Evolutionary conservation across 2,113 vertebrate genomes (phyloP).

Genomic region (Microcebus tavaratra): DNA sequence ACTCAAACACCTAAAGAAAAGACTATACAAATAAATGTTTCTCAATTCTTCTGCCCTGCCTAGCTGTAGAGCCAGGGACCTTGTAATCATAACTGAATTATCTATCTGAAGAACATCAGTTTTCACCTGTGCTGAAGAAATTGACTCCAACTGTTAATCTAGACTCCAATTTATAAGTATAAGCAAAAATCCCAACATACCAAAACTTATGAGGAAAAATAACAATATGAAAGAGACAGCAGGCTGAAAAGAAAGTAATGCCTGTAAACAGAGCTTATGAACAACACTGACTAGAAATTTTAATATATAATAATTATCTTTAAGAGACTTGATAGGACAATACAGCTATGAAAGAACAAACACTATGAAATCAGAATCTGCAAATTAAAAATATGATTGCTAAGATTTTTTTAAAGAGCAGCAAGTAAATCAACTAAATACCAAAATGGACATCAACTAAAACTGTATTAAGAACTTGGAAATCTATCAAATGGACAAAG

Average conservation of each 20-base stretch:
- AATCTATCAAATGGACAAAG: background rate
- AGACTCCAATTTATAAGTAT: background rate
- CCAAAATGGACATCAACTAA: background rate
- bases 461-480: background rate
- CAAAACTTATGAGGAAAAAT: background rate
- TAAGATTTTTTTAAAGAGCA: background rate
- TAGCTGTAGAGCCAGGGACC: background rate
- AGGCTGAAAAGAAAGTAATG: background rate
- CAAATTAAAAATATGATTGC: background rate
- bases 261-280: background rate
- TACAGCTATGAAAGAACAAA: background rate
- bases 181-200: background rate
- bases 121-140: background rate
- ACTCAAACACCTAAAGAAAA: background rate
- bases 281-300: background rate
- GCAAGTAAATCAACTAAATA: background rate
- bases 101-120: background rate
- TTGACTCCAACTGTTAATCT: background rate
- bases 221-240: background rate
- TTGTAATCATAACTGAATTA: background rate
- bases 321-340: background rate
- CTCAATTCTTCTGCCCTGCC: background rate
- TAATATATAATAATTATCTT: background rate
- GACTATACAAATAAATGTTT: background rate
- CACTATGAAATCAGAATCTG: background rate